Conservation (phyloP, 2,888 invertebrate species). For the Conus canariensis region DNA sequence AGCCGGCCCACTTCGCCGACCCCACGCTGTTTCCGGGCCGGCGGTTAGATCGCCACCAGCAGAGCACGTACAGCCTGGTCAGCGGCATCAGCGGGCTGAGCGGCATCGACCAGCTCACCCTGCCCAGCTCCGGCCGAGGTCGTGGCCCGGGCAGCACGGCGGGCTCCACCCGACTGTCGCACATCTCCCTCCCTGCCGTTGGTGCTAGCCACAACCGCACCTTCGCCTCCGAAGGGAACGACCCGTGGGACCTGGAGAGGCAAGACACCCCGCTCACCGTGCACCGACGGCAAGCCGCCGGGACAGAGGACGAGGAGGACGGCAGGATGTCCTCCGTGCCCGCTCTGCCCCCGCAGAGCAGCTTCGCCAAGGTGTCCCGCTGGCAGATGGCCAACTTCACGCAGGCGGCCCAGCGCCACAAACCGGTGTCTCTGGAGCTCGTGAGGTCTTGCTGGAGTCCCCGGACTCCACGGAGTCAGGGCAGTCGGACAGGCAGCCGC, state of each 20-base stretch:
- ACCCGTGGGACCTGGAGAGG: background rate
- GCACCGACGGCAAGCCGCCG: background rate
- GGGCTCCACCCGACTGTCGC: background rate
- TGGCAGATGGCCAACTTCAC: slow-evolving; percentile 18
- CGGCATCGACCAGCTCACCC: background rate
- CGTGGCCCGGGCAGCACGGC: background rate
- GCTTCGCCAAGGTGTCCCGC: slow-evolving; percentile 10
- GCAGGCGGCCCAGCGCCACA: background rate
- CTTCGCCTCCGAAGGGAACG: background rate
- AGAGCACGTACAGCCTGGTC: slow-evolving; percentile 28
- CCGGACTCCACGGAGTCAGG: background rate
- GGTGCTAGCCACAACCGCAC: background rate
- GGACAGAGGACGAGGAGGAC: background rate
- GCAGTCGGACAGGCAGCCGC: background rate
- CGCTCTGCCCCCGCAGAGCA: background rate
- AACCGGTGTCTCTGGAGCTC: background rate
- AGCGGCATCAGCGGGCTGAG: slow-evolving; percentile 43
- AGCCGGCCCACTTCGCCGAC: slow-evolving; percentile 38
- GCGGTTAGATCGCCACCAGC: slow-evolving; percentile 30
- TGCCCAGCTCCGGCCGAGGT: background rate
- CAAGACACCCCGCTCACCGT: background rate
- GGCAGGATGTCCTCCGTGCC: background rate
- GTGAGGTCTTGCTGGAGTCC: background rate
- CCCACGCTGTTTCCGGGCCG: slow-evolving; percentile 36
- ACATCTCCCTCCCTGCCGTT: slow-evolving; percentile 16